Conservation (phyloP, 2,113 vertebrate genomes). For the Ageneiosus marmoratus region DNA sequence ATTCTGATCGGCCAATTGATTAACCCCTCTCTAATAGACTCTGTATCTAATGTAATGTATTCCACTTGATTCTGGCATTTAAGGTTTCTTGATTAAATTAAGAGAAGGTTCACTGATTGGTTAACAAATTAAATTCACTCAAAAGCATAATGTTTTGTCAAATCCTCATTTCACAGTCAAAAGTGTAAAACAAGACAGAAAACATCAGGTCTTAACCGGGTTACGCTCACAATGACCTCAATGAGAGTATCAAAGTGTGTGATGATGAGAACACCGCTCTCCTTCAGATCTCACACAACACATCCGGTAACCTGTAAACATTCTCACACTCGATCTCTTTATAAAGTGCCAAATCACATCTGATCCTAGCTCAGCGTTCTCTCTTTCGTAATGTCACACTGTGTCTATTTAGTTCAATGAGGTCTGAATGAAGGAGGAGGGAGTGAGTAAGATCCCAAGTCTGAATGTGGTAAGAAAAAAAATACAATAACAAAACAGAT, state of each 20-base stretch:
- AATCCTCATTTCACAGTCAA: not conserved
- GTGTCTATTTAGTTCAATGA: constrained; percentile 25
- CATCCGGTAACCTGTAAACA: not conserved
- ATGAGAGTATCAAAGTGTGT: constrained; percentile 6
- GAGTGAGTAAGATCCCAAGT: constrained; percentile 6
- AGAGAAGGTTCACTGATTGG: not conserved
- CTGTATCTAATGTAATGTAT: too few relatives aligned
- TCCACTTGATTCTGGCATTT: too few relatives aligned
- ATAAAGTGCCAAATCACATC: constrained; percentile 7
- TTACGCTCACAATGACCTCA: not conserved
- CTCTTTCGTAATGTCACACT: constrained; percentile 22
- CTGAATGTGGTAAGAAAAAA: constrained; percentile 14
- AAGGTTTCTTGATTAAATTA: not conserved
- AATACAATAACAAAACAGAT: constrained; percentile 20
- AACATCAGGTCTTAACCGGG: not conserved
- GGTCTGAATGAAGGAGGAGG: not conserved
- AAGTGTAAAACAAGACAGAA: not conserved
- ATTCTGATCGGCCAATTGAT: not conserved
- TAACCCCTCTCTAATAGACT: not conserved
- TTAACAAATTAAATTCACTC: not conserved
- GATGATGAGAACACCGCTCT: constrained; percentile 26
- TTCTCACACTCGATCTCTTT: constrained; percentile 29
- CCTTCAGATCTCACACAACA: constrained; percentile 11
- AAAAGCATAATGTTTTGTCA: not conserved
- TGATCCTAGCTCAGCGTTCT: not conserved